Percentiles rank a stretch among this genome's conserved stretches.
phyloP scores from a whole-genome alignment of 2,113 vertebrate species.

The Agelaius tricolor region DNA sequence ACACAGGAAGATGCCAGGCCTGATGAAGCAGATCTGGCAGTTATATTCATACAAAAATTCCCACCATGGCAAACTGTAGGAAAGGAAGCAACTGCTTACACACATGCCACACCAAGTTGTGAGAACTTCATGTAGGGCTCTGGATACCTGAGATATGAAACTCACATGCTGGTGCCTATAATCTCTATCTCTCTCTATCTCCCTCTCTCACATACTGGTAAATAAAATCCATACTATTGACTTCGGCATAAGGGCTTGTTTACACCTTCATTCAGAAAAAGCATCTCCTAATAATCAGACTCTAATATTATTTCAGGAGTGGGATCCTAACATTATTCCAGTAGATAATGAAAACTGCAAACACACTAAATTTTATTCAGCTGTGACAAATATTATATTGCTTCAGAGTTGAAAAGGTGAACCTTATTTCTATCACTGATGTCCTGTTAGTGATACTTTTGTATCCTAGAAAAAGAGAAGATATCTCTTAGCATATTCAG shows the following conservation, averaged over 20 bases:
- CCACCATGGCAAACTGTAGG: background rate
- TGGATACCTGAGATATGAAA: rapidly evolving
- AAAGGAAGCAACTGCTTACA: background rate
- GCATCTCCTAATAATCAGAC: background rate
- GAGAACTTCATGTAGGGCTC: too few relatives aligned
- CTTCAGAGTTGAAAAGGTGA: background rate
- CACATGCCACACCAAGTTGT: background rate
- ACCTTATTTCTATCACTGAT: background rate
- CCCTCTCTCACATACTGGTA: background rate
- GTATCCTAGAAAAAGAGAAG: background rate
- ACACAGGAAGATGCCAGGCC: background rate
- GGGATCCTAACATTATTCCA: background rate
- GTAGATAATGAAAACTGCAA: background rate
- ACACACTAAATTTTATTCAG: background rate
- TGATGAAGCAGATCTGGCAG: background rate
- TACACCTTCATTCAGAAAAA: background rate
- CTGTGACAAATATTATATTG: background rate
- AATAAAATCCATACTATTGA: background rate
- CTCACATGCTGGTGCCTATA: background rate
- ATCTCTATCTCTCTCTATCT: background rate
- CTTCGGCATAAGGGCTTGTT: background rate
- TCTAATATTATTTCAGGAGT: too few relatives aligned
- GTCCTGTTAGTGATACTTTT: background rate
- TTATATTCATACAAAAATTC: background rate
- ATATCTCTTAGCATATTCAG: background rate